A percentile compares a stretch with the other conserved stretches of the same genome.
These are phyloP conservation scores for Pachycephala philippinensis DNA, from an alignment of 2,113 vertebrate genomes.

Conservation along the genomic window DNA sequence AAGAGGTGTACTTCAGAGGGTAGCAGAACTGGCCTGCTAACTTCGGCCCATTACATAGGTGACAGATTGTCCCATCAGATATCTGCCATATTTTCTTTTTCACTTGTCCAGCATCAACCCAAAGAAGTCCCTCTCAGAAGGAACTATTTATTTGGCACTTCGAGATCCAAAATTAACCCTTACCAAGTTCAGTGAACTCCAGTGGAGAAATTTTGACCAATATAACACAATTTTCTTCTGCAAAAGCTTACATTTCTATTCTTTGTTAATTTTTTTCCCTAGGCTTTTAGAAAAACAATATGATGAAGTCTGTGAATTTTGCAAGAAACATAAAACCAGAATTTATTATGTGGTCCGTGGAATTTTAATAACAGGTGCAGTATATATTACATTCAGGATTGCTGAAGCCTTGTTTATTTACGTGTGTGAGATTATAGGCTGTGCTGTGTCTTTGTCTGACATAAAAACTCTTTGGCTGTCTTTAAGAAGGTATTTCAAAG, in stretches of 20 bases:
- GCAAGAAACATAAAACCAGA: conserved; percentile 60
- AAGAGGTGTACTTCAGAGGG: not conserved
- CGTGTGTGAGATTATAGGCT: not conserved
- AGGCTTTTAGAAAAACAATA: conserved; percentile 75
- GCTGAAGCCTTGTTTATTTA: not conserved
- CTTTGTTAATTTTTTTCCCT: not conserved
- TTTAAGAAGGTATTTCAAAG: not conserved
- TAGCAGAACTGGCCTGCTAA: not conserved
- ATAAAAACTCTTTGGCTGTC: not conserved
- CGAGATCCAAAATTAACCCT: not conserved
- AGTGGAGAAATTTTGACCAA: not conserved
- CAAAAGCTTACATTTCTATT: not conserved
- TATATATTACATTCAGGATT: not conserved
- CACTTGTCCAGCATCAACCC: not conserved
- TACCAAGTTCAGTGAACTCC: not conserved
- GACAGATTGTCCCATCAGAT: not conserved
- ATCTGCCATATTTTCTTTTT: not conserved
- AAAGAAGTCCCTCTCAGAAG: not conserved
- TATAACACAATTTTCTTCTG: not conserved
- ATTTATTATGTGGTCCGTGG: conserved; percentile 52
- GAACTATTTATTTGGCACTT: not conserved
- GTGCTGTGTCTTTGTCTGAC: not conserved
- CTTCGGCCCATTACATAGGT: rapidly evolving
- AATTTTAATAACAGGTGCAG: conserved; percentile 76
- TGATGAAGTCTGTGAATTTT: conserved; percentile 48